Evolutionary conservation across 2,797 vertebrate genomes (phyloP).

Genomic region (Pampus argenteus): DNA sequence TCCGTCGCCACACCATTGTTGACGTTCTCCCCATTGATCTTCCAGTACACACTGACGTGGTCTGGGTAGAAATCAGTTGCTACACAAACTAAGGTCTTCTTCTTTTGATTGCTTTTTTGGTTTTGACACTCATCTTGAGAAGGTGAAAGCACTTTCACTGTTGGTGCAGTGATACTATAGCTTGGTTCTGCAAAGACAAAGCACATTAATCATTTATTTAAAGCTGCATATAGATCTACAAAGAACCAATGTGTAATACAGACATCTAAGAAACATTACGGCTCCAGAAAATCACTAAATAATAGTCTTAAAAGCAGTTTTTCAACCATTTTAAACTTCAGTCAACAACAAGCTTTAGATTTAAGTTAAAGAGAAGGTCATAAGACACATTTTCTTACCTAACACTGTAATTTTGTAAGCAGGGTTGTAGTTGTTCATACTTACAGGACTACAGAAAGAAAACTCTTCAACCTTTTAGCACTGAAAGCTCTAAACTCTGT

Average conservation of each 20-base stretch:
- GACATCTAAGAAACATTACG: neutral
- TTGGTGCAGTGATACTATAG: fast-evolving
- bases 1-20: conserved; percentile 52
- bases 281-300: neutral
- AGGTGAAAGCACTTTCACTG: conserved; percentile 45
- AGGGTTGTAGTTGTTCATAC: conserved; percentile 59
- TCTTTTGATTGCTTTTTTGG: fast-evolving
- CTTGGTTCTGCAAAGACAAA: conserved; percentile 20
- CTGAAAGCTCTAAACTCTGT: neutral
- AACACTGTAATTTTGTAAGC: conserved; percentile 73
- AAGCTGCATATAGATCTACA: neutral
- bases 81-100: conserved; percentile 76
- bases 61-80: conserved; percentile 78
- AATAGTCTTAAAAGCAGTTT: neutral
- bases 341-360: neutral
- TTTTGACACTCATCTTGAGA: conserved; percentile 30
- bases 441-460: conserved; percentile 52
- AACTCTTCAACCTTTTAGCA: conserved; percentile 20
- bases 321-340: neutral
- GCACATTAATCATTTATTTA: neutral
- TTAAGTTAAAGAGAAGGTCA: neutral
- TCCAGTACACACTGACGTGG: conserved; percentile 69
- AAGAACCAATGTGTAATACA: neutral
- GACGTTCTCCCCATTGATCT: fast-evolving
- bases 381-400: conserved; percentile 61